Evolutionary conservation across 2,888 invertebrate species (phyloP).

Genomic region (Cryptocephalus primarius): DNA sequence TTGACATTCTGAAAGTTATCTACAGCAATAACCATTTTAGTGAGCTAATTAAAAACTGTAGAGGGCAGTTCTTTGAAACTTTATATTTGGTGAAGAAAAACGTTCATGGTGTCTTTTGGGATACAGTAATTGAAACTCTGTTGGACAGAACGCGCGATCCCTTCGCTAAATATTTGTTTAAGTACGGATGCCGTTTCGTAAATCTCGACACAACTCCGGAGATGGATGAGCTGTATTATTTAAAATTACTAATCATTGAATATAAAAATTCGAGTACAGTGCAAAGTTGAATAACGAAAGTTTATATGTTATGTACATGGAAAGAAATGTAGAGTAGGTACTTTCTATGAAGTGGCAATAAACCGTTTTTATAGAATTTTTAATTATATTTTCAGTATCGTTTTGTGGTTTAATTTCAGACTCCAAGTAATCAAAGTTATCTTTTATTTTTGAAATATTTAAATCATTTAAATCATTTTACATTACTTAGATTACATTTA

Average conservation of each 20-base stretch:
- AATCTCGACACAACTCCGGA: constrained; percentile 7
- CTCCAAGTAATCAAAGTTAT: too few relatives aligned
- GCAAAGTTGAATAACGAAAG: background rate
- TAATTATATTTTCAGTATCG: background rate
- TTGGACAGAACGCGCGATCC: constrained; percentile 22
- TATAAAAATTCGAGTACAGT: background rate
- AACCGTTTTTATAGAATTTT: too few relatives aligned
- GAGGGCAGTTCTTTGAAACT: constrained; percentile 11
- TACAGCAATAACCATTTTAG: constrained; percentile 8
- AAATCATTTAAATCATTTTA: too few relatives aligned
- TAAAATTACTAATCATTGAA: constrained; percentile 12
- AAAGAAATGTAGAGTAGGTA: too few relatives aligned
- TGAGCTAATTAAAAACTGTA: constrained; percentile 3
- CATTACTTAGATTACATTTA: too few relatives aligned
- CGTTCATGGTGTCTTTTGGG: constrained; percentile 4
- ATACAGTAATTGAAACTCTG: constrained; percentile 16
- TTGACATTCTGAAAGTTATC: constrained; percentile 9
- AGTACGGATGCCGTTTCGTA: constrained; percentile 27
- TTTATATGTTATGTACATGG: too few relatives aligned
- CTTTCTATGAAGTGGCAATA: too few relatives aligned
- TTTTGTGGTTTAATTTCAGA: background rate
- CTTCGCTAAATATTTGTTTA: constrained; percentile 30
- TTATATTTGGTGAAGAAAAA: constrained; percentile 6
- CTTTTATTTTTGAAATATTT: too few relatives aligned
- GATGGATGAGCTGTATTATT: constrained; percentile 10